phyloP scores from a whole-genome alignment of 2,113 vertebrate genomes.

The Clarias batrachus region DNA sequence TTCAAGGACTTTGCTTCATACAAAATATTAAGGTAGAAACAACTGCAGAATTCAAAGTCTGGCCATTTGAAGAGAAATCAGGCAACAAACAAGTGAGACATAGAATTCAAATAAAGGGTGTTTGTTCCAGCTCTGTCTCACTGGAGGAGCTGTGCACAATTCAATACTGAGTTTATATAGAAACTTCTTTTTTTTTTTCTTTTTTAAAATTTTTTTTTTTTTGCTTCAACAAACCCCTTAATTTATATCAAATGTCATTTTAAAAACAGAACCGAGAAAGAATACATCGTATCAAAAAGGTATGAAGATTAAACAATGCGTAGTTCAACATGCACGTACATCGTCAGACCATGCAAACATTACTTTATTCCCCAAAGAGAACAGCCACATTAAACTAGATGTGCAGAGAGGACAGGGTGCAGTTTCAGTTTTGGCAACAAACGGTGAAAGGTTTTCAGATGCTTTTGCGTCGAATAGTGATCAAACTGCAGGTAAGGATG shows the following conservation, averaged over 20 bases:
- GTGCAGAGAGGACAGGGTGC: slow-evolving; percentile 74
- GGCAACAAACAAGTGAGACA: slow-evolving; percentile 82
- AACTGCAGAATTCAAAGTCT: slow-evolving; percentile 92
- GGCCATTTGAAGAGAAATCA: slow-evolving; percentile 83
- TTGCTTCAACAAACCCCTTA: slow-evolving; percentile 80
- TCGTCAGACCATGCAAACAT: slow-evolving; percentile 91
- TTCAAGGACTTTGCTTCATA: slow-evolving; percentile 95
- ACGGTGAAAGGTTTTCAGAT: slow-evolving; percentile 65
- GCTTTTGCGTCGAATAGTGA: slow-evolving; percentile 58
- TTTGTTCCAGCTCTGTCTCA: slow-evolving; percentile 77
- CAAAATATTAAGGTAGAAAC: slow-evolving; percentile 98
- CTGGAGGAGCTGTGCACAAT: slow-evolving; percentile 67
- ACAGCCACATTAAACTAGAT: slow-evolving; percentile 80
- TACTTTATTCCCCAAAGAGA: slow-evolving; percentile 75
- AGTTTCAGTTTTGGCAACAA: slow-evolving; percentile 76
- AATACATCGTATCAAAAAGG: slow-evolving; percentile 93
- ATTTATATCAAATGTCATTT: slow-evolving; percentile 94
- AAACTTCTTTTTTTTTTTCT: slow-evolving; percentile 56
- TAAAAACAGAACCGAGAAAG: slow-evolving; percentile 85
- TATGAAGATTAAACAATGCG: slow-evolving; percentile 82
- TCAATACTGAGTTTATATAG: slow-evolving; percentile 69
- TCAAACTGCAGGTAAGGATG: slow-evolving; percentile 63
- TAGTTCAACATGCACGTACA: slow-evolving; percentile 87
- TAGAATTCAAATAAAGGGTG: slow-evolving; percentile 68
- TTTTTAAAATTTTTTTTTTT: slow-evolving; percentile 64